A percentile compares a stretch with the other conserved stretches of the same genome.
Conservation (phyloP, 2,113 vertebrate species). For the Cebus imitator region DNA sequence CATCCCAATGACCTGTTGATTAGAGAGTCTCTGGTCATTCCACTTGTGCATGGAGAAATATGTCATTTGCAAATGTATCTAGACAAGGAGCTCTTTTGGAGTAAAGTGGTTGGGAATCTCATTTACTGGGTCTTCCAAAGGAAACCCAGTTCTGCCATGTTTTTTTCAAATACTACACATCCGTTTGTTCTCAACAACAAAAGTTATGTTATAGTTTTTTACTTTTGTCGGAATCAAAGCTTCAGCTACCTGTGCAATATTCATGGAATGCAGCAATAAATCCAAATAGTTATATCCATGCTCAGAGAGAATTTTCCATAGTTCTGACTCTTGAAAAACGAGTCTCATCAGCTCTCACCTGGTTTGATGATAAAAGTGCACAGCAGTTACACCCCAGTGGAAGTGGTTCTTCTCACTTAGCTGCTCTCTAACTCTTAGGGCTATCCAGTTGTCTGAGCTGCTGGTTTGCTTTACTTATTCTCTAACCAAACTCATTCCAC, state of each 20-base stretch:
- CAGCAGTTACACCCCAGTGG: not conserved
- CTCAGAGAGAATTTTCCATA: not conserved
- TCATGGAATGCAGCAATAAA: not conserved
- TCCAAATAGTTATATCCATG: not conserved
- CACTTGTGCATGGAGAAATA: not conserved
- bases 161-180: conserved; percentile 27
- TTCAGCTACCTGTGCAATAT: not conserved
- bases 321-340: not conserved
- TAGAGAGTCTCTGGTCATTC: not conserved
- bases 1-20: not conserved
- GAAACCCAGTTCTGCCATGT: not conserved
- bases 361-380: not conserved
- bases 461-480: conserved; percentile 9
- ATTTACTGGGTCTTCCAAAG: not conserved
- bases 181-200: not conserved
- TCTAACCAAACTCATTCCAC: not conserved
- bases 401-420: not conserved
- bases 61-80: not conserved
- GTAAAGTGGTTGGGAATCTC: not conserved
- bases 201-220: not conserved
- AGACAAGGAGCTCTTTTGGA: not conserved
- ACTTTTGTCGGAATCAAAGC: not conserved
- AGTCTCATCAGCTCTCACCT: not conserved
- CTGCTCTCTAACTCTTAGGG: not conserved
- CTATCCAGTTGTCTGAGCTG: not conserved